Conservation (phyloP, 1,140 invertebrate species). For the Apis laboriosa region DNA sequence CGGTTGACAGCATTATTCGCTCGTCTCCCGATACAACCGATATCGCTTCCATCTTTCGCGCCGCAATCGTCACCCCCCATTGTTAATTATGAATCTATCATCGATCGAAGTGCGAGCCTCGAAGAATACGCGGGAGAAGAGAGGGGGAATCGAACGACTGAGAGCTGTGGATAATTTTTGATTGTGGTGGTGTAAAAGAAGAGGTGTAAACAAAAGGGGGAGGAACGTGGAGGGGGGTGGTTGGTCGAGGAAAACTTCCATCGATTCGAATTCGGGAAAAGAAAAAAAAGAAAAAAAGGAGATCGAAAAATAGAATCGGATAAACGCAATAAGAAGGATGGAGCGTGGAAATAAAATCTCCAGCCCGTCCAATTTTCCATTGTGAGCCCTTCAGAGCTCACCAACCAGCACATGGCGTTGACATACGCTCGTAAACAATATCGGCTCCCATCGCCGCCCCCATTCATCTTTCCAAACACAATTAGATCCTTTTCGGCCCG, state of each 20-base stretch:
- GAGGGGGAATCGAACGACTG: too few relatives aligned
- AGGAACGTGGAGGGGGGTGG: too few relatives aligned
- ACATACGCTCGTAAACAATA: constrained; percentile 34
- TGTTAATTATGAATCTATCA: constrained; percentile 34
- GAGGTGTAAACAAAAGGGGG: not conserved
- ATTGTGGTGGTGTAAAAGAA: not conserved
- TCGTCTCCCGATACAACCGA: constrained; percentile 10
- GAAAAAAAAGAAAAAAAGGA: not conserved
- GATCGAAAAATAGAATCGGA: not conserved
- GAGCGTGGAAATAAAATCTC: not conserved
- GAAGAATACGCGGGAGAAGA: not conserved
- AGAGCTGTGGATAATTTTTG: not conserved
- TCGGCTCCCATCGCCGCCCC: constrained; percentile 16
- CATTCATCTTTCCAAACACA: constrained; percentile 45
- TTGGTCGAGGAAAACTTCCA: not conserved
- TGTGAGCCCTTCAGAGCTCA: not conserved
- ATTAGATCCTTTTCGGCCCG: constrained; percentile 51
- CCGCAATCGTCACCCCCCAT: not conserved
- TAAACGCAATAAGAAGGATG: not conserved
- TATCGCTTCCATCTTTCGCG: constrained; percentile 20
- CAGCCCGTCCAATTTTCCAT: constrained; percentile 3
- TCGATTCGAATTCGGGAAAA: not conserved
- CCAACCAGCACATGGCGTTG: constrained; percentile 6
- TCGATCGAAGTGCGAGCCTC: not conserved
- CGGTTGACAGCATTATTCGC: constrained; percentile 47